These are phyloP conservation scores for Pecten maximus DNA, from an alignment of 2,888 invertebrate species.

Conservation along the genomic window DNA sequence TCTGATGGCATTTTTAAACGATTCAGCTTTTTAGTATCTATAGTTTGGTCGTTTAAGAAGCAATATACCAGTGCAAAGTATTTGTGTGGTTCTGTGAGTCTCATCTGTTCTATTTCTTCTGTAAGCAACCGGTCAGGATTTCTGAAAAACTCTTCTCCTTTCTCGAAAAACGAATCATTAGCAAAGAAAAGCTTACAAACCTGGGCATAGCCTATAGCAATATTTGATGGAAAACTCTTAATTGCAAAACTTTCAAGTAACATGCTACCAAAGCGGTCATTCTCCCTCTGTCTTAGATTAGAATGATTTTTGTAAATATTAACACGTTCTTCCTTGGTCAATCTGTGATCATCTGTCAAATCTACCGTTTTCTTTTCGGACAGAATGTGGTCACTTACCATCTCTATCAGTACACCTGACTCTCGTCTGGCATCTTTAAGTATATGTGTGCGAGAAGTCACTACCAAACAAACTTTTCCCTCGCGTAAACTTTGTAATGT, in stretches of 20 bases:
- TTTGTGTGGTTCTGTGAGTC: neutral
- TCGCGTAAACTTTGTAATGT: neutral
- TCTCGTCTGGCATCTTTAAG: neutral
- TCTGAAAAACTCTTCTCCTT: neutral
- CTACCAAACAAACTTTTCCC: neutral
- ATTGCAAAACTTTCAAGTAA: neutral
- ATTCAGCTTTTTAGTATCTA: neutral
- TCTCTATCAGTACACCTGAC: neutral
- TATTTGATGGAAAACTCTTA: neutral
- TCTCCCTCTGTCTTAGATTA: neutral
- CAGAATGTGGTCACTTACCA: neutral
- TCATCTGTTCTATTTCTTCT: neutral
- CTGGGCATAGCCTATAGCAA: neutral
- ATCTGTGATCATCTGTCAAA: neutral
- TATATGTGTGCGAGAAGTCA: neutral
- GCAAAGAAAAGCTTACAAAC: neutral
- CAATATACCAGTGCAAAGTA: neutral
- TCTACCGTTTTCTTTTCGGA: conserved; percentile 3
- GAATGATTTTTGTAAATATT: neutral
- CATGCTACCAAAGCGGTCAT: neutral
- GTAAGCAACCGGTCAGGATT: neutral
- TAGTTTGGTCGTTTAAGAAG: neutral
- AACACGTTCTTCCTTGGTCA: neutral
- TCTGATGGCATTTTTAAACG: neutral
- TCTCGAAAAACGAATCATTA: neutral